These are phyloP conservation scores for Sphaerodactylus townsendi DNA, from an alignment of 2,113 vertebrate species.

Conservation along the genomic window DNA sequence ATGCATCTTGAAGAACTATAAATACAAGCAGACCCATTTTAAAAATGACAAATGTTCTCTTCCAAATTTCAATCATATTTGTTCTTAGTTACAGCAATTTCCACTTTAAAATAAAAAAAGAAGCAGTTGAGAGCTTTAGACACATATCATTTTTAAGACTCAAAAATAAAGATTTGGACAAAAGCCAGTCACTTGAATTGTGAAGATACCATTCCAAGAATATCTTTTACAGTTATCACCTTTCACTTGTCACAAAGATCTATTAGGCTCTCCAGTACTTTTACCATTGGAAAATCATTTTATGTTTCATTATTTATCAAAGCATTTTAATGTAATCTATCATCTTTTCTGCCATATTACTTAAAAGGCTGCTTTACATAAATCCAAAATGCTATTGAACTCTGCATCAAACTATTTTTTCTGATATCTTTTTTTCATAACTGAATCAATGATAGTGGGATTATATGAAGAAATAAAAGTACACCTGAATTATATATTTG, in stretches of 20 bases:
- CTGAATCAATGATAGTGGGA: not conserved
- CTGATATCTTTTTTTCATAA: not conserved
- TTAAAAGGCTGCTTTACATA: slow-evolving; percentile 64
- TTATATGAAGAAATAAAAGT: not conserved
- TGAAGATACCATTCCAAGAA: slow-evolving; percentile 66
- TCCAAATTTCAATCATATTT: slow-evolving; percentile 73
- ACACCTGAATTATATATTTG: not conserved
- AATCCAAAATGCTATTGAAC: slow-evolving; percentile 27
- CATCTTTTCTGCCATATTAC: slow-evolving; percentile 45
- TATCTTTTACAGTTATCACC: slow-evolving; percentile 71
- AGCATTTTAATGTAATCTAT: slow-evolving; percentile 55
- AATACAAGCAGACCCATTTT: slow-evolving; percentile 71
- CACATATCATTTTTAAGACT: slow-evolving; percentile 73
- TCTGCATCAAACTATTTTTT: not conserved
- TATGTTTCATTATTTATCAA: slow-evolving; percentile 71
- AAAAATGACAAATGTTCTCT: slow-evolving; percentile 66
- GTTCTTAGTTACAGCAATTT: slow-evolving; percentile 71
- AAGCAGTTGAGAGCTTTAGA: slow-evolving; percentile 61
- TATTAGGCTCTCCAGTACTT: slow-evolving; percentile 60
- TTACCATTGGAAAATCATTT: slow-evolving; percentile 59
- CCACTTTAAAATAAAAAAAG: slow-evolving; percentile 23
- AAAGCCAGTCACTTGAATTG: slow-evolving; percentile 72
- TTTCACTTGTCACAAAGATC: slow-evolving; percentile 65
- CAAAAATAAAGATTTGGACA: slow-evolving; percentile 72
- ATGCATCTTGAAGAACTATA: slow-evolving; percentile 67